phyloP scores from a whole-genome alignment of 1,140 invertebrate genomes.

The Calycopis cecrops region DNA sequence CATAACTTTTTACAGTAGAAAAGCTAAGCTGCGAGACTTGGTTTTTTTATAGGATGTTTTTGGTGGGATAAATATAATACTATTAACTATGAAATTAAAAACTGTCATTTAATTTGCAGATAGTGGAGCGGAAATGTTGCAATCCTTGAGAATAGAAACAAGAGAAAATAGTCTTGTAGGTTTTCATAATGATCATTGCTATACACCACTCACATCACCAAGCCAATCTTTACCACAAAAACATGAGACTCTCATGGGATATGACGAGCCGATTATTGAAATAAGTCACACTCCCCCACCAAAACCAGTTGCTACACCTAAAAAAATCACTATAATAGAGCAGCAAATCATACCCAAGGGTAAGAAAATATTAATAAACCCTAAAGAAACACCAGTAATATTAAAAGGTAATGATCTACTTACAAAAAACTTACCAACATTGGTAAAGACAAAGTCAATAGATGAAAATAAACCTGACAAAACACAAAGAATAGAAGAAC shows the following conservation, averaged over 20 bases:
- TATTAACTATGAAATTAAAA: conserved; percentile 34
- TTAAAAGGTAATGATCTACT: conserved; percentile 64
- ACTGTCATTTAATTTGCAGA: conserved; percentile 51
- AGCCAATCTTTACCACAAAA: conserved; percentile 60
- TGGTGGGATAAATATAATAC: too few species aligned
- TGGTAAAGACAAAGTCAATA: conserved; percentile 45
- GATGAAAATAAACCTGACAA: conserved; percentile 33
- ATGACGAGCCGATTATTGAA: conserved; percentile 63
- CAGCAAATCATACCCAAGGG: conserved; percentile 71
- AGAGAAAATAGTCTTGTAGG: conserved; percentile 68
- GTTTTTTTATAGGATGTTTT: too few species aligned
- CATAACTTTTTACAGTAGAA: too few species aligned
- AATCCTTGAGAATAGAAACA: conserved; percentile 70
- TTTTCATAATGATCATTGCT: conserved; percentile 81
- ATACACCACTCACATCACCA: conserved; percentile 78
- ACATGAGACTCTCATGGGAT: conserved; percentile 44
- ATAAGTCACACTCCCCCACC: conserved; percentile 58
- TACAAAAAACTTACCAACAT: conserved; percentile 54
- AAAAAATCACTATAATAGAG: conserved; percentile 72
- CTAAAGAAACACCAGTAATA: conserved; percentile 53
- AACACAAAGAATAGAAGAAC: conserved; percentile 41
- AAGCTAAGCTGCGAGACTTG: too few species aligned
- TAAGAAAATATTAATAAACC: conserved; percentile 65
- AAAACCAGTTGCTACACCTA: conserved; percentile 59
- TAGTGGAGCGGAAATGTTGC: conserved; percentile 72